Conservation (phyloP, 2,888 invertebrate species). For the Emmelina monodactyla region DNA sequence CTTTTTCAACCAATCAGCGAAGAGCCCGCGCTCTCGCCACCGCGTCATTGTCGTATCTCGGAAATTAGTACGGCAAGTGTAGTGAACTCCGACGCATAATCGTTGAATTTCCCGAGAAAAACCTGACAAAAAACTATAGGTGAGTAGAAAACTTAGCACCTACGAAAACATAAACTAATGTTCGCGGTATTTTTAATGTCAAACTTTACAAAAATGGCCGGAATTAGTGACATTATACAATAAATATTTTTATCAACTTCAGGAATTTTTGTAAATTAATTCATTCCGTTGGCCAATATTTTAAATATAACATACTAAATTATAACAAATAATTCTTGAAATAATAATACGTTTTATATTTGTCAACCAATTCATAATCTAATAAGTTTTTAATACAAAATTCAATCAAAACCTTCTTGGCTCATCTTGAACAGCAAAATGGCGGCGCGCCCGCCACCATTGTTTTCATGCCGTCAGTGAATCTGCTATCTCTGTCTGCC, state of each 20-base stretch:
- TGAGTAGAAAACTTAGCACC: conserved; percentile 26
- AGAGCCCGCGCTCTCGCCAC: conserved; percentile 61
- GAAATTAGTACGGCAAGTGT: conserved; percentile 62
- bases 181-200: background rate
- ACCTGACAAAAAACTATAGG: conserved; percentile 38
- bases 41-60: conserved; percentile 63
- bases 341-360: too few species aligned
- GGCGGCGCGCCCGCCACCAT: conserved; percentile 43
- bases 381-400: too few species aligned
- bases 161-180: background rate
- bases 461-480: conserved; percentile 22
- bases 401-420: conserved; percentile 36
- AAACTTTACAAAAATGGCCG: too few species aligned
- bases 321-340: too few species aligned
- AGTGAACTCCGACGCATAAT: conserved; percentile 62
- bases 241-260: too few species aligned
- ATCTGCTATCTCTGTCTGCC: background rate
- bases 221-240: too few species aligned
- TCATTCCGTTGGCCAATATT: too few species aligned
- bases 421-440: conserved; percentile 42
- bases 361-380: too few species aligned
- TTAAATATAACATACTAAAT: too few species aligned
- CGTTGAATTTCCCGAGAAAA: conserved; percentile 52
- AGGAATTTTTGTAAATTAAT: too few species aligned
- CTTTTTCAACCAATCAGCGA: conserved; percentile 54